Percentiles rank a stretch among this genome's conserved stretches.
Conservation (phyloP, 2,113 vertebrate genomes). For the Grus americana region DNA sequence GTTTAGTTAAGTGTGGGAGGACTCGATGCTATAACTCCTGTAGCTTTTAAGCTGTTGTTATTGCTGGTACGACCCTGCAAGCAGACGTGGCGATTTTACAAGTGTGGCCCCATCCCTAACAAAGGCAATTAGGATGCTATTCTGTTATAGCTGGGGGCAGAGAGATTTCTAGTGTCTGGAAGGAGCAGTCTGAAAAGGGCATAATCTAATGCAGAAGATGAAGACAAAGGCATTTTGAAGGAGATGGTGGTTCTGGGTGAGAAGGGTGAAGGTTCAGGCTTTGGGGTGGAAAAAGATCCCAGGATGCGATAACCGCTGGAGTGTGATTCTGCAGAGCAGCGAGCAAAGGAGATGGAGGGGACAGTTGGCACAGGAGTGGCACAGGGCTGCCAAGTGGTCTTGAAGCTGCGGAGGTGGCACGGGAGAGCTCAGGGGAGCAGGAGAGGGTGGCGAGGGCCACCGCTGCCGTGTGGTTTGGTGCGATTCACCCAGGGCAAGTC, state of each 20-base stretch:
- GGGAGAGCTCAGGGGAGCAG: neutral
- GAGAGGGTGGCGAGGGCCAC: neutral
- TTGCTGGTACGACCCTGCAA: neutral
- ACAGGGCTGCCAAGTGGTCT: neutral
- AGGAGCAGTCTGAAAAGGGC: slow-evolving; percentile 46
- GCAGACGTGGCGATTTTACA: slow-evolving; percentile 25
- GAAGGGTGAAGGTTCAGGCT: neutral
- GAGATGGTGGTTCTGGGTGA: neutral
- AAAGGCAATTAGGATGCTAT: slow-evolving; percentile 45
- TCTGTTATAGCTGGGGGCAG: neutral
- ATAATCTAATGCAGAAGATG: slow-evolving; percentile 43
- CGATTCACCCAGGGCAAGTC: neutral
- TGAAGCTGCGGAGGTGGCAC: neutral
- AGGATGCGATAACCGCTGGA: neutral
- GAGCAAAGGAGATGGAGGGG: neutral
- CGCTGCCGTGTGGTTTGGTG: neutral
- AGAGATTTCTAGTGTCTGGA: slow-evolving; percentile 24
- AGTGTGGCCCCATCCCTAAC: slow-evolving; percentile 8
- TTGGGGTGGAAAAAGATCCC: neutral
- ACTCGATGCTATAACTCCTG: neutral
- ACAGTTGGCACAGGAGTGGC: neutral
- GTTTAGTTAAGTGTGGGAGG: slow-evolving; percentile 57
- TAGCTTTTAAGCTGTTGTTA: slow-evolving; percentile 31
- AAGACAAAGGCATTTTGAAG: slow-evolving; percentile 42
- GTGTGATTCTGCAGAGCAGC: neutral